phyloP scores from a whole-genome alignment of 2,888 invertebrate species.

The Agriopis aurantiaria region DNA sequence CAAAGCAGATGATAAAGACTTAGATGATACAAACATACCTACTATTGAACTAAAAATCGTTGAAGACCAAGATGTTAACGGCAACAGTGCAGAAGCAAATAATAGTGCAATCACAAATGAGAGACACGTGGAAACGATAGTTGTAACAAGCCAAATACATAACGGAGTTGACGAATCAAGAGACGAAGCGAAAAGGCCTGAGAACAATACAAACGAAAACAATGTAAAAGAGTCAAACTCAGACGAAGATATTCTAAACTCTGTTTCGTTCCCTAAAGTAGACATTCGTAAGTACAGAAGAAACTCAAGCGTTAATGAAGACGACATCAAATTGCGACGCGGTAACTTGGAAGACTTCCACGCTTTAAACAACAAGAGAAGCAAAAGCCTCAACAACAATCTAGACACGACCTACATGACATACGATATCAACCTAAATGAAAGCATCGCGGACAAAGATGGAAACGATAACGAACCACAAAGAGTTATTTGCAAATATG shows the following conservation, averaged over 20 bases:
- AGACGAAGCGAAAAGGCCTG: slow-evolving; percentile 40
- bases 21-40: slow-evolving; percentile 69
- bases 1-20: slow-evolving; percentile 63
- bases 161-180: slow-evolving; percentile 27
- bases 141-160: slow-evolving; percentile 28
- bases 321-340: slow-evolving; percentile 75
- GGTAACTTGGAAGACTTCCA: slow-evolving; percentile 81
- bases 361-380: slow-evolving; percentile 71
- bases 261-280: slow-evolving; percentile 73
- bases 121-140: slow-evolving; percentile 27
- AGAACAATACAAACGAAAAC: slow-evolving; percentile 38
- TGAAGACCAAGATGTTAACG: slow-evolving; percentile 74
- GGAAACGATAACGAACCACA: slow-evolving; percentile 74
- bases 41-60: slow-evolving; percentile 81
- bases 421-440: slow-evolving; percentile 78
- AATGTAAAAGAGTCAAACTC: slow-evolving; percentile 53
- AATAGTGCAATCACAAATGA: slow-evolving; percentile 35
- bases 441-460: slow-evolving; percentile 60
- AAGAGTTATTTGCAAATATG: slow-evolving; percentile 78
- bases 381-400: slow-evolving; percentile 77
- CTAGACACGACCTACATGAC: slow-evolving; percentile 65
- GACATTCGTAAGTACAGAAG: slow-evolving; percentile 77
- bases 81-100: slow-evolving; percentile 33
- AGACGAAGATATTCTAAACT: slow-evolving; percentile 66
- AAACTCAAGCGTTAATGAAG: slow-evolving; percentile 81